Percentiles rank a stretch among this genome's conserved stretches.
Conservation (phyloP, 2,797 vertebrate species). For the Thalassophryne amazonica region DNA sequence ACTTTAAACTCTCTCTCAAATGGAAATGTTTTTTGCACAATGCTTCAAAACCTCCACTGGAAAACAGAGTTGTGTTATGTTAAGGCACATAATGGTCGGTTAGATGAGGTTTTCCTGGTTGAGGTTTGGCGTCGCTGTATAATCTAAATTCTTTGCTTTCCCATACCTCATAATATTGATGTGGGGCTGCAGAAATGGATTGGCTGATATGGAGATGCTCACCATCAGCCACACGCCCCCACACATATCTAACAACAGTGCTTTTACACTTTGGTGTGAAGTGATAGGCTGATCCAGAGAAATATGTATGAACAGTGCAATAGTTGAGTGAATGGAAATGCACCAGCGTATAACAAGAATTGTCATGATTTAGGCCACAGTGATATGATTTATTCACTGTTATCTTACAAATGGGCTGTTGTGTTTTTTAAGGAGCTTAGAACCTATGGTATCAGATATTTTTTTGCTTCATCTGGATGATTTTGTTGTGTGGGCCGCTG, state of each 20-base stretch:
- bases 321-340: not conserved
- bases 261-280: constrained; percentile 25
- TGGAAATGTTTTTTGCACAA: constrained; percentile 40
- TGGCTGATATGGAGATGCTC: constrained; percentile 32
- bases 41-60: constrained; percentile 34
- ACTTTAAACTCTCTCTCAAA: constrained; percentile 47
- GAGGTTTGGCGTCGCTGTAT: constrained; percentile 38
- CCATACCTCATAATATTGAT: constrained; percentile 44
- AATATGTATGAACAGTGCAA: constrained; percentile 3
- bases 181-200: constrained; percentile 35
- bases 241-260: constrained; percentile 37
- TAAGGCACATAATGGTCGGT: constrained; percentile 65
- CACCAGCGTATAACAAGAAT: not conserved
- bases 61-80: constrained; percentile 55
- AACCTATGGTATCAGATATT: too few species aligned
- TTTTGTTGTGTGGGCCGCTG: too few species aligned
- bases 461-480: too few species aligned
- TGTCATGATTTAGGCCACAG: not conserved
- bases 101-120: constrained; percentile 49
- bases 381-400: too few species aligned
- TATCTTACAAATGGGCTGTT: too few species aligned
- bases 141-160: constrained; percentile 70
- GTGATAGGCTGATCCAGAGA: constrained; percentile 4
- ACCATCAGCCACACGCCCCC: constrained; percentile 39
- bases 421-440: too few species aligned